Base-by-base conservation (phyloP, 2,113 vertebrate genomes). In the Heloderma charlesbogerti region DNA sequence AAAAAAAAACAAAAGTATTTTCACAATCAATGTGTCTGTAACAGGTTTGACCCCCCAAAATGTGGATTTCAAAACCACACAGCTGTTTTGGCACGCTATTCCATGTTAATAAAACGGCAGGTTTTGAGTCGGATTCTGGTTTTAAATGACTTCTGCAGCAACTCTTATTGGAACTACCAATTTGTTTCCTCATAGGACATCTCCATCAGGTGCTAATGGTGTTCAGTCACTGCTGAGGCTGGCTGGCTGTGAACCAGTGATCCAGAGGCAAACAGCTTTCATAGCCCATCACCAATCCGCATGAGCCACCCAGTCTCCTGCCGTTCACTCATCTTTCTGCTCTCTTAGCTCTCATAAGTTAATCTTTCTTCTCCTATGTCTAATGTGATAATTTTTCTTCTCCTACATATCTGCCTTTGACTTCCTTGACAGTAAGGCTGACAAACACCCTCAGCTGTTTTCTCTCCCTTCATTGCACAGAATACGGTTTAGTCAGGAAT, bases 301-400 rank as follows among this genome's bases (percentile, higher is more conserved):
- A 89, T 88, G 93, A 95, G 93, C 93, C 90, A 48, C 0, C 72
- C 77, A 54, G 69, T 81, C 80, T 92, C 93, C 80, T 22, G 91
- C 92, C 91, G 95, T 93, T 94, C 93, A 92, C 94, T 96, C 93
- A 93, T 96, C 95, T 91, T 94, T 96, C 94, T 96, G 91, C 91
- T 94, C 93, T 93, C 92, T 37, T 89, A 74, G 90, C 90, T 95
- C 90, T 95, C 84, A 54, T 77, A 94, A 93, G 89, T 94, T 96
- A 94, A 96, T 97, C 92, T 95, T 96, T 95, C 94, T 94, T 95
- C 92, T 92, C 92, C 91, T 91, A 27, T 87, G 90, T 94, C 92
- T 95, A 95, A 92, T 94, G 93, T 87, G 92, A 94, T 95, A 89
- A 96, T 97, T 90, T 93, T 96, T 96, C 95, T 96, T 95, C 91